Evolutionary conservation across 2,888 invertebrate genomes (phyloP), one percentile per base, ranked within the genome.

Genomic region (Heliconius ismenius): DNA sequence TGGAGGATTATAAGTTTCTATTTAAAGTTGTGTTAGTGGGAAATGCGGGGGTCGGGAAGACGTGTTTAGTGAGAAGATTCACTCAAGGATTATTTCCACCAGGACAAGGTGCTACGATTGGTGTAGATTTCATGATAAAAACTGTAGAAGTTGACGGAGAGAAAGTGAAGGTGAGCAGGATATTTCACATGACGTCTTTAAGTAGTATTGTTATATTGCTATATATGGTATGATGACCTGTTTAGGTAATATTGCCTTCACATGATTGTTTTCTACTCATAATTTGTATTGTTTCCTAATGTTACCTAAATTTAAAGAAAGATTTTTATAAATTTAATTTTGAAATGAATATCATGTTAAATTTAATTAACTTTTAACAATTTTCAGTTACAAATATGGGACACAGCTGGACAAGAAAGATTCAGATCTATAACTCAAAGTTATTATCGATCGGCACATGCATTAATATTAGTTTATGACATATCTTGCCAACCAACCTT

Each of bases 71-170:
- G 77, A 95, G 99, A 81, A 95, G 99, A 85, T 99, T 99, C 90
- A 99, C 99, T 63, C 99, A 99, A 95, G 99, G 99, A 3, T 94
- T 99, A 72, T 99, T 99, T 93, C 99, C 99, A 74, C 99, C 99
- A 54, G 99, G 99, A 21, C 99, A 99, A 94, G 99, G 99, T 83
- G 99, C 99, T 76, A 99, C 99, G 4, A 99, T 99, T 86, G 99
- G 99, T 77, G 99, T 99, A 39, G 99, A 99, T 95, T 99, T 99
- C 91, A 99, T 99, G 99, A 99, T 99, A 80, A 99, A 99, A 95
- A 99, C 99, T 75, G 98, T 99, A 13, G 98, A 99, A 95, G 98
- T 99, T 77, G 98, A 98, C 86, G 98, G 98, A 87, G 98, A 98
- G 92, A 98, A 98, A 96, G 97, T 98, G 84, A 98, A 98, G 96